A percentile compares a stretch with the other conserved stretches of the same genome.
Conservation (phyloP, 2,888 invertebrate species). For the Diarsia brunnea region DNA sequence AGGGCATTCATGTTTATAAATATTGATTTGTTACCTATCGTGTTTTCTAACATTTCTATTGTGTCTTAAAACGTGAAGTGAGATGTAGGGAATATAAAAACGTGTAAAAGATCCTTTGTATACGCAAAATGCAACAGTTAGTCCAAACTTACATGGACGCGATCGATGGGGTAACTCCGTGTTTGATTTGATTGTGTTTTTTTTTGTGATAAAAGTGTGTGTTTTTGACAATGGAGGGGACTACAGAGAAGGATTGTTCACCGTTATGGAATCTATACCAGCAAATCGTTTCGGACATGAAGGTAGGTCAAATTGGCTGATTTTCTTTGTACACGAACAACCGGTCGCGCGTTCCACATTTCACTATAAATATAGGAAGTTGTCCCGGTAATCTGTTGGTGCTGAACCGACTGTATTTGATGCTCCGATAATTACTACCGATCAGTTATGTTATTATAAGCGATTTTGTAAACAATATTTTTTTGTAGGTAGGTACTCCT, state of each 20-base stretch:
- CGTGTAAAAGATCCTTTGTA: conserved; percentile 64
- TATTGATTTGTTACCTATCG: conserved; percentile 87
- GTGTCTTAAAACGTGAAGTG: conserved; percentile 78
- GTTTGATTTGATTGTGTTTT: conserved; percentile 79
- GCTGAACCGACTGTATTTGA: conserved; percentile 75
- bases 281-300: conserved; percentile 98
- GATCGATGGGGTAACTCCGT: conserved; percentile 76
- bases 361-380: conserved; percentile 73
- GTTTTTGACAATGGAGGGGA: conserved; percentile 92
- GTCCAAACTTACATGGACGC: conserved; percentile 78
- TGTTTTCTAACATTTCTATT: conserved; percentile 73
- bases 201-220: conserved; percentile 76
- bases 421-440: conserved; percentile 60
- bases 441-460: conserved; percentile 53
- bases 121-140: conserved; percentile 85
- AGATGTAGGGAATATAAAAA: conserved; percentile 82
- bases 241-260: conserved; percentile 95
- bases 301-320: conserved; percentile 92
- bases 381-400: conserved; percentile 77
- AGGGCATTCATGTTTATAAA: conserved; percentile 89
- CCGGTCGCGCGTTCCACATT: conserved; percentile 74
- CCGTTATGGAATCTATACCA: conserved; percentile 98
- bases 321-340: conserved; percentile 65
- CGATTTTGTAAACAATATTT: conserved; percentile 30
- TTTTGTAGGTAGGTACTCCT: conserved; percentile 53